Evolutionary conservation across 2,888 invertebrate genomes (phyloP).

Genomic region (Andrena hattorfiana): DNA sequence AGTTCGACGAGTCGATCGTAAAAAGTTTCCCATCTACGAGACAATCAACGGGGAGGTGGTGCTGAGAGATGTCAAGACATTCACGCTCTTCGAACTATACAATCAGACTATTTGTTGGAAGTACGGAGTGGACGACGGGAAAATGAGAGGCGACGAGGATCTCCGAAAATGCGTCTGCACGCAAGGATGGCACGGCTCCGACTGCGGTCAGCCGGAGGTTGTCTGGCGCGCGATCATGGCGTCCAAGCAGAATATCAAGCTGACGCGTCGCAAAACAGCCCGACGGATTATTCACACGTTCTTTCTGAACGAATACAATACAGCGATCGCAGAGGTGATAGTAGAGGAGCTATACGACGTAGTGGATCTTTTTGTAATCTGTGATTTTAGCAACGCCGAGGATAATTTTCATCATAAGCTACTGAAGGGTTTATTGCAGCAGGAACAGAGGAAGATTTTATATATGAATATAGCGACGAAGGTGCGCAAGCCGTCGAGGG

Average conservation of each 20-base stretch:
- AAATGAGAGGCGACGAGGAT: conserved; percentile 76
- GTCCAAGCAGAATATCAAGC: conserved; percentile 85
- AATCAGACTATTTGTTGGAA: conserved; percentile 81
- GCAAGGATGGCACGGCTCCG: conserved; percentile 88
- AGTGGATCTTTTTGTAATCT: conserved; percentile 89
- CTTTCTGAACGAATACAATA: conserved; percentile 86
- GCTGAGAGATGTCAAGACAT: conserved; percentile 78
- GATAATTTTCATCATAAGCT: conserved; percentile 85
- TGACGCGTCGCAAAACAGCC: conserved; percentile 85
- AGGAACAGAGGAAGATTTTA: conserved; percentile 86
- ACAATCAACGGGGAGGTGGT: conserved; percentile 76
- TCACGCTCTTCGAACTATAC: conserved; percentile 76
- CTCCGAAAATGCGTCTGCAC: conserved; percentile 86
- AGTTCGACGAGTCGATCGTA: conserved; percentile 57
- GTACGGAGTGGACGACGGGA: conserved; percentile 76
- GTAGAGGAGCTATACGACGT: conserved; percentile 87
- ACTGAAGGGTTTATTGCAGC: conserved; percentile 85
- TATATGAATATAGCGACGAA: conserved; percentile 83
- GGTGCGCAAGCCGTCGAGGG: conserved; percentile 72
- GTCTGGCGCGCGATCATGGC: conserved; percentile 89
- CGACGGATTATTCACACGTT: conserved; percentile 87
- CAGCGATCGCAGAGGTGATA: conserved; percentile 87
- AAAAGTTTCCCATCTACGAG: conserved; percentile 70
- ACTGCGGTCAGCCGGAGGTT: conserved; percentile 89
- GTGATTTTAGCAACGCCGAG: conserved; percentile 84